These are phyloP conservation scores for Musca vetustissima DNA, from an alignment of 1,140 invertebrate genomes.

Conservation along the genomic window DNA sequence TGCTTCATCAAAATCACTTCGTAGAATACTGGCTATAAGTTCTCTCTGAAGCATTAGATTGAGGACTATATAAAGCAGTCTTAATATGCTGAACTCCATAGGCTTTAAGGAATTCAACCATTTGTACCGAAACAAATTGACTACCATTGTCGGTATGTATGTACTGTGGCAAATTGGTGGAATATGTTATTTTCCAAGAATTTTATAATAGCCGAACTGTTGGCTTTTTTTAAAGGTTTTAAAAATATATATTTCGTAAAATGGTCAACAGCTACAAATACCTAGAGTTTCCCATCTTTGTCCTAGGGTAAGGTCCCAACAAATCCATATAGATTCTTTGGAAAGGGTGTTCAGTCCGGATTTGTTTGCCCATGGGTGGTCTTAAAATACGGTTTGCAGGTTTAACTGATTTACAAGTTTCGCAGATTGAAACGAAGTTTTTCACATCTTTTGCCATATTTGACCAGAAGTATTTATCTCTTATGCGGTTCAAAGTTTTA, in stretches of 20 bases:
- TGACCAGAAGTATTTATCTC: no score
- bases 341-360: constrained; percentile 22
- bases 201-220: background rate
- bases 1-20: background rate
- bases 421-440: no score
- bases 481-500: no score
- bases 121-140: constrained; percentile 23
- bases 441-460: no score
- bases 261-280: constrained; percentile 18
- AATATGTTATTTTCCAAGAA: constrained; percentile 8
- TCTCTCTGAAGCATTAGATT: constrained; percentile 6
- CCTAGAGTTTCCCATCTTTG: constrained; percentile 22
- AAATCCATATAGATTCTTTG: constrained; percentile 23
- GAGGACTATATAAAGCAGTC: constrained; percentile 9
- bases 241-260: constrained; percentile 18
- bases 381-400: no score
- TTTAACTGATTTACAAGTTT: no score
- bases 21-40: background rate
- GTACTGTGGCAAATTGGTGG: constrained; percentile 18
- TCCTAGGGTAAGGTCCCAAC: constrained; percentile 29
- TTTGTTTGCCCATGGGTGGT: background rate
- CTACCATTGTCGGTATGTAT: constrained; percentile 26
- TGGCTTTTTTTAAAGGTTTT: constrained; percentile 4
- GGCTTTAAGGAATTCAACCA: background rate
- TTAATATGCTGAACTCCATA: constrained; percentile 14